A percentile compares a stretch with the other conserved stretches of the same genome.
phyloP scores from a whole-genome alignment of 1,140 invertebrate species.

The Orchesella cincta region DNA sequence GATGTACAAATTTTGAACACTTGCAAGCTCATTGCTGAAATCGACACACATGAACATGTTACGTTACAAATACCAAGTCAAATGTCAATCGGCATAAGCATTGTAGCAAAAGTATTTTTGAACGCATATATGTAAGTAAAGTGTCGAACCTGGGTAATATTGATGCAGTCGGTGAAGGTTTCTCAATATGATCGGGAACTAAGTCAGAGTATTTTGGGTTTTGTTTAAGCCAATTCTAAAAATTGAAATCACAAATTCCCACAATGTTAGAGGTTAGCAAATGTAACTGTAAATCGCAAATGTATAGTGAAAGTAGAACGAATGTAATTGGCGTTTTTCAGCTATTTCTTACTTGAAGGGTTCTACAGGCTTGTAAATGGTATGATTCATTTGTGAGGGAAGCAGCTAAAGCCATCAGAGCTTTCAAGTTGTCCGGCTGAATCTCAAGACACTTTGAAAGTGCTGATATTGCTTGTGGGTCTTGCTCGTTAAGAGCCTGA shows the following conservation, averaged over 20 bases:
- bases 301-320: too few relatives aligned
- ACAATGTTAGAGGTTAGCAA: too few relatives aligned
- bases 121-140: too few relatives aligned
- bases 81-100: too few relatives aligned
- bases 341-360: conserved; percentile 60
- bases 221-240: conserved; percentile 73
- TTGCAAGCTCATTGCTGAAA: conserved; percentile 64
- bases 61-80: too few relatives aligned
- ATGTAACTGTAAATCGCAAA: too few relatives aligned
- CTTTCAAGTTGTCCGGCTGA: conserved; percentile 77
- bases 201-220: conserved; percentile 83
- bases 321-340: too few relatives aligned
- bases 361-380: conserved; percentile 61
- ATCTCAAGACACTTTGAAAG: conserved; percentile 81
- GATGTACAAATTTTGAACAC: conserved; percentile 79
- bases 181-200: conserved; percentile 54
- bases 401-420: conserved; percentile 86
- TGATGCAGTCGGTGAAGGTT: conserved; percentile 22
- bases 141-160: conserved; percentile 46
- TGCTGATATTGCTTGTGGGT: conserved; percentile 84
- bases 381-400: conserved; percentile 91
- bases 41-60: conserved; percentile 35
- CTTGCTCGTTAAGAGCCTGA: conserved; percentile 91
- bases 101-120: too few relatives aligned
- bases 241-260: too few relatives aligned